phyloP scores from a whole-genome alignment of 2,113 vertebrate species.

The Pedetes capensis region DNA sequence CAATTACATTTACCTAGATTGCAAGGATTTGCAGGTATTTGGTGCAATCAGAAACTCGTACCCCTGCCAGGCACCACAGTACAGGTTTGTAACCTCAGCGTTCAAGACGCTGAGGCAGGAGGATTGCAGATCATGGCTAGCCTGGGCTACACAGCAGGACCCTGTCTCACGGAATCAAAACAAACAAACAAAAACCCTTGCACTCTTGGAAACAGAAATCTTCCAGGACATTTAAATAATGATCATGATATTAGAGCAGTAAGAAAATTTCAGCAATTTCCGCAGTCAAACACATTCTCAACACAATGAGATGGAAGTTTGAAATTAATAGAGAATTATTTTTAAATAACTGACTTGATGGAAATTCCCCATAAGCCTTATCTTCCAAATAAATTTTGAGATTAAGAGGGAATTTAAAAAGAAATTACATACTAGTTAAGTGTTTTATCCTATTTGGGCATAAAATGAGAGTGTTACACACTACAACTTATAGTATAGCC shows the following conservation, averaged over 20 bases:
- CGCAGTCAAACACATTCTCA: neutral
- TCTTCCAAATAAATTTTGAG: constrained; percentile 18
- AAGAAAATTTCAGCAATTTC: neutral
- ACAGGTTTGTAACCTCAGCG: neutral
- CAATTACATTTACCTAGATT: neutral
- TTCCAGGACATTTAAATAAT: neutral
- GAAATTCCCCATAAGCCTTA: constrained; percentile 1
- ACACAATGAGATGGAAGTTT: neutral
- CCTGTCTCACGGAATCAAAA: neutral
- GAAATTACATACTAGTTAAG: neutral
- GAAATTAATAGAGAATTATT: neutral
- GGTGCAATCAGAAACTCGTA: neutral
- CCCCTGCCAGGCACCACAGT: neutral
- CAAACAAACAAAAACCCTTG: neutral
- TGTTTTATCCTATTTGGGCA: neutral
- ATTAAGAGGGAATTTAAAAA: neutral
- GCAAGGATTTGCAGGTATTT: neutral
- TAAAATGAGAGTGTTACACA: neutral
- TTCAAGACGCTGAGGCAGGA: neutral
- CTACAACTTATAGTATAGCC: neutral
- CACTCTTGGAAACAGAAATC: constrained; percentile 2
- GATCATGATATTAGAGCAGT: neutral
- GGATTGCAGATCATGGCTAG: neutral
- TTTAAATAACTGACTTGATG: neutral
- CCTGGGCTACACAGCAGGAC: neutral